A percentile compares a stretch with the other conserved stretches of the same genome.
Evolutionary conservation across 2,888 invertebrate genomes (phyloP).

Genomic region (Sinotaia quadrata): DNA sequence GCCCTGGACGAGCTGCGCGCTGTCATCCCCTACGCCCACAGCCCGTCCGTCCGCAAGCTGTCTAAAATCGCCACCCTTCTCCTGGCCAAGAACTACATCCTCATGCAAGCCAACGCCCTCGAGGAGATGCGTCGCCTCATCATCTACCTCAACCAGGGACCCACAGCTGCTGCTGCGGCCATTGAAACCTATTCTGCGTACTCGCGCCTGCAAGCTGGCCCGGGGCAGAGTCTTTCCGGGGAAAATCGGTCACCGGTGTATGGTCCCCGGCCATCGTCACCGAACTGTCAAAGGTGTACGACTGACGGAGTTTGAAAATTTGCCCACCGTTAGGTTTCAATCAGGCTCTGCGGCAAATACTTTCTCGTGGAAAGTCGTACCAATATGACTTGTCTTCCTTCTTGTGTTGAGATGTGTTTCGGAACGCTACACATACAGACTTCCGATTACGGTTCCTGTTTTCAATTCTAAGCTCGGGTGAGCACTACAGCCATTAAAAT

Average conservation of each 20-base stretch:
- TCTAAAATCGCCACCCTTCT: slow-evolving; percentile 71
- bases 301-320: slow-evolving; percentile 22
- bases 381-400: no score
- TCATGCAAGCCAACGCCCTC: slow-evolving; percentile 71
- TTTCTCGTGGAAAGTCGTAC: no score
- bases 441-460: no score
- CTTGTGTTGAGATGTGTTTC: no score
- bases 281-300: slow-evolving; percentile 24
- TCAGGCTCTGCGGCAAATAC: no score
- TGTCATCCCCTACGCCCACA: slow-evolving; percentile 72
- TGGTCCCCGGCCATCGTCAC: slow-evolving; percentile 28
- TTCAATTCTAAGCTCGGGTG: no score
- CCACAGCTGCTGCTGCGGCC: slow-evolving; percentile 40
- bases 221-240: slow-evolving; percentile 25
- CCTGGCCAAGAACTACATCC: slow-evolving; percentile 71
- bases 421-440: no score
- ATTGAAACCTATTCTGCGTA: slow-evolving; percentile 50
- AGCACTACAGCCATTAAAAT: no score
- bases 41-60: slow-evolving; percentile 71
- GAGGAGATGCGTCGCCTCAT: slow-evolving; percentile 70
- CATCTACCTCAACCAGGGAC: slow-evolving; percentile 68
- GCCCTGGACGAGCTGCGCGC: slow-evolving; percentile 70
- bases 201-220: slow-evolving; percentile 41
- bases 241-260: slow-evolving; percentile 36
- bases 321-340: not conserved